Evolutionary conservation across 2,888 invertebrate genomes (phyloP).

Genomic region (Hydrotaea diabolus): DNA sequence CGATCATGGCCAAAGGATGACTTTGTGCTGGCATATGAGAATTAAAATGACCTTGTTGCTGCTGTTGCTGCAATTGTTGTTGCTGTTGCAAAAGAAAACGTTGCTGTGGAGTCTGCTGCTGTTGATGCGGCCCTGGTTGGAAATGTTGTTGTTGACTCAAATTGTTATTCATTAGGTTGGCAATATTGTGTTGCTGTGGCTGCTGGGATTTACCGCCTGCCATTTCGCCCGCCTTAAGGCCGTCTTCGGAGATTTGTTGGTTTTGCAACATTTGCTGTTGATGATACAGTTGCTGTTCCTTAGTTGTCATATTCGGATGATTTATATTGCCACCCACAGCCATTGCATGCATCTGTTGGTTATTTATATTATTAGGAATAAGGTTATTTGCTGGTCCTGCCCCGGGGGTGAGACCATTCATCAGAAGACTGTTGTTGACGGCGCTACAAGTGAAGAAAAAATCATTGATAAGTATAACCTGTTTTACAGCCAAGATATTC

Average conservation of each 20-base stretch:
- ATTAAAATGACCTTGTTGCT: constrained; percentile 73
- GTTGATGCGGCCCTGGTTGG: constrained; percentile 52
- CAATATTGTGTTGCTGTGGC: constrained; percentile 59
- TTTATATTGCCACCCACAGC: constrained; percentile 38
- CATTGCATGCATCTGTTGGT: constrained; percentile 39
- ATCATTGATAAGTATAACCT: background rate
- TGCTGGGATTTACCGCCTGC: constrained; percentile 44
- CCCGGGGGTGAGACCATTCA: constrained; percentile 77
- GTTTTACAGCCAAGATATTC: background rate
- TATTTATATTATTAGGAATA: constrained; percentile 71
- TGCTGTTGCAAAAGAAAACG: constrained; percentile 65
- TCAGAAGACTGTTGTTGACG: constrained; percentile 73
- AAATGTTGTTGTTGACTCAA: constrained; percentile 59
- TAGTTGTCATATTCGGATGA: constrained; percentile 65
- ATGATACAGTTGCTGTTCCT: constrained; percentile 63
- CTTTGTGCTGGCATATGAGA: constrained; percentile 69
- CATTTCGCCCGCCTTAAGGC: constrained; percentile 39
- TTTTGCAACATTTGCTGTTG: constrained; percentile 45
- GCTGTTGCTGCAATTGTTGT: constrained; percentile 65
- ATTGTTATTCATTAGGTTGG: constrained; percentile 42
- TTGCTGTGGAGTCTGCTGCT: constrained; percentile 61
- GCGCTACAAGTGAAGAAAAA: background rate
- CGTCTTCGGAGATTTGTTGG: constrained; percentile 21
- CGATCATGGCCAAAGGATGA: constrained; percentile 76
- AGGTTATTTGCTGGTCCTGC: constrained; percentile 50